Base-by-base conservation (phyloP, 2,113 vertebrate species). In the Erythrocebus patas region DNA sequence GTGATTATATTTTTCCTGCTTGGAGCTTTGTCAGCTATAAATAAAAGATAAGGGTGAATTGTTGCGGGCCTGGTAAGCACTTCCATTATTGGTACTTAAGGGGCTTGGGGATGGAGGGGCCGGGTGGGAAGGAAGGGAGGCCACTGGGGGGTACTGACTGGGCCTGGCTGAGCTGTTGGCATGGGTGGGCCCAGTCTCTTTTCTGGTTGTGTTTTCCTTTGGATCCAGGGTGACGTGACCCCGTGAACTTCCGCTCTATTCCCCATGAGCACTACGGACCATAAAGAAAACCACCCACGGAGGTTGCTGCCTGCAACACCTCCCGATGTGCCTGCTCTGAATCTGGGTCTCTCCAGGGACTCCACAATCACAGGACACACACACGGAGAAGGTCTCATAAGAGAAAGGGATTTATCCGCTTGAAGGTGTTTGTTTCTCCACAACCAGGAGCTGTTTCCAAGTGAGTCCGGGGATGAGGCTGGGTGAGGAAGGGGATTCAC, bases 21-120 rank as follows among this genome's bases (percentile, higher is more conserved):
- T 98, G 98, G 97, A 99, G 99, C 99, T 99, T 99, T 99, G 99
- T 99, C 99, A 99, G 99, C 99, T 99, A 99, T 99, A 99, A 99
- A 99, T 99, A 99, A 99, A 99, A 99, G 99, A 99, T 99, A 99
- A 99, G 99, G 99, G 99, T 98, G 99, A 99, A 99, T 98, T 99
- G 99, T 99, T 98, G 98, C 98, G 98, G 98, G 98, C 97, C 98
- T 97, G 98, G 98, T 99, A 99, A 99, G 99, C 99, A 99, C 99
- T 99, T 99, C 99, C 99, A 99, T 99, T 99, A 99, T 99, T 99
- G 99, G 99, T 99, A 99, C 99, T 99, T 99, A 99, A 98, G 98
- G 98, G 97, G 98, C 97, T 98, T 93, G 95, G 96, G 89, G 96
- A 98, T 89, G 91, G 95, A 96, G 88, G 90, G 92, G 89, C 91